Conservation (phyloP, 2,797 vertebrate species). For the Odontamblyopus rebecca region DNA sequence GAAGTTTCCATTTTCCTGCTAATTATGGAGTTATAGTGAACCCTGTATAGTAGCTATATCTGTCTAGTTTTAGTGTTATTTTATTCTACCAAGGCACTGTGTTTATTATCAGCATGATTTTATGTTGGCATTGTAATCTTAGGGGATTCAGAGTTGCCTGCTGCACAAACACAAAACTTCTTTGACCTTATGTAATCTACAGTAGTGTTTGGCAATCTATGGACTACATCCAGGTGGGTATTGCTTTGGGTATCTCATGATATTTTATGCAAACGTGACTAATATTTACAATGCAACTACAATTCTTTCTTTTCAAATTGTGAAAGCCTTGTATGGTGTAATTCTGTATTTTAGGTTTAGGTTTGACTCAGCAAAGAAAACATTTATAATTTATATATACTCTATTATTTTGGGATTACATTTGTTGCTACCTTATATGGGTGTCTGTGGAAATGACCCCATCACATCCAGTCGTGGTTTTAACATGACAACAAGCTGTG, state of each 20-base stretch:
- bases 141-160: background rate
- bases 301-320: background rate
- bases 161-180: background rate
- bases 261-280: background rate
- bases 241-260: background rate
- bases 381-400: slow-evolving; percentile 4
- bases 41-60: slow-evolving; percentile 37
- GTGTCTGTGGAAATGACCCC: background rate
- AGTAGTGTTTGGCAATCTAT: background rate
- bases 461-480: slow-evolving; percentile 1
- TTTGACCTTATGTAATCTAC: background rate
- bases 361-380: slow-evolving; percentile 3
- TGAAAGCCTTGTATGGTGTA: background rate
- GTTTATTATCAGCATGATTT: background rate
- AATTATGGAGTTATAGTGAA: slow-evolving; percentile 40
- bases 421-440: background rate
- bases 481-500: slow-evolving; percentile 6
- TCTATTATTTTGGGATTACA: background rate
- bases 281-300: background rate
- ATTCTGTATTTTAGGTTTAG: background rate
- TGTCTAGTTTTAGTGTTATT: background rate
- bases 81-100: background rate
- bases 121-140: background rate
- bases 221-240: background rate
- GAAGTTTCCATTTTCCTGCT: slow-evolving; percentile 28